Percentiles rank a stretch among this genome's conserved stretches.
Conservation (phyloP, 2,888 invertebrate genomes). For the Sipunculus nudus region DNA sequence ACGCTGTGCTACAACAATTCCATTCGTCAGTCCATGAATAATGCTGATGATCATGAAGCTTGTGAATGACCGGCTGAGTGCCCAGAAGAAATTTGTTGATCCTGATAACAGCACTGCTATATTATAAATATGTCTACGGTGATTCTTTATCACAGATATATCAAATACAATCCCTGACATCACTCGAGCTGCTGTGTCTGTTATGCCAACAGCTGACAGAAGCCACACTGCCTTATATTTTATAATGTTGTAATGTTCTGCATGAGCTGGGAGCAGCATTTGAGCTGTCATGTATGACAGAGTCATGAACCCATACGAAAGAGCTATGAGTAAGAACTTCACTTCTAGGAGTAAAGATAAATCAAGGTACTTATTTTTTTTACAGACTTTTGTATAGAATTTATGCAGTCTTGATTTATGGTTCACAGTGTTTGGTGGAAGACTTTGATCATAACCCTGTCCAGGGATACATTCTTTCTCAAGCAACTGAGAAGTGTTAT, state of each 20-base stretch:
- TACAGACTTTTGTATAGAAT: not conserved
- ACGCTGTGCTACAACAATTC: slow-evolving; percentile 48
- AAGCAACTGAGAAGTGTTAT: no score
- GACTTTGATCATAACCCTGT: not conserved
- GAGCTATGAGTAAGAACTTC: slow-evolving; percentile 4
- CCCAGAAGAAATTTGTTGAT: slow-evolving; percentile 34
- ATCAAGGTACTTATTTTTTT: slow-evolving; percentile 11
- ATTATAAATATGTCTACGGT: slow-evolving; percentile 42
- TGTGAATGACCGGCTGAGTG: slow-evolving; percentile 34
- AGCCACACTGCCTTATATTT: slow-evolving; percentile 73
- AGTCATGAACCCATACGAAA: slow-evolving; percentile 9
- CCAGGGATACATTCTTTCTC: no score
- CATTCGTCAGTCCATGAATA: slow-evolving; percentile 44
- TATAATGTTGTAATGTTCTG: slow-evolving; percentile 36
- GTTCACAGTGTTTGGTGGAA: not conserved
- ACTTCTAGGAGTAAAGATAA: not conserved
- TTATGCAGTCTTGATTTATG: not conserved
- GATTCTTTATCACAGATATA: slow-evolving; percentile 36
- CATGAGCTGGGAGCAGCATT: slow-evolving; percentile 45
- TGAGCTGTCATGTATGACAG: slow-evolving; percentile 39
- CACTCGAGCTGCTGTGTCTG: slow-evolving; percentile 90
- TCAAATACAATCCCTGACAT: slow-evolving; percentile 45
- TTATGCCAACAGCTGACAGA: slow-evolving; percentile 85
- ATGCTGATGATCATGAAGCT: slow-evolving; percentile 38
- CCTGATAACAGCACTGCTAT: slow-evolving; percentile 38